These are phyloP conservation scores for Dufourea novaeangliae DNA, from an alignment of 1,140 invertebrate genomes.

Conservation along the genomic window DNA sequence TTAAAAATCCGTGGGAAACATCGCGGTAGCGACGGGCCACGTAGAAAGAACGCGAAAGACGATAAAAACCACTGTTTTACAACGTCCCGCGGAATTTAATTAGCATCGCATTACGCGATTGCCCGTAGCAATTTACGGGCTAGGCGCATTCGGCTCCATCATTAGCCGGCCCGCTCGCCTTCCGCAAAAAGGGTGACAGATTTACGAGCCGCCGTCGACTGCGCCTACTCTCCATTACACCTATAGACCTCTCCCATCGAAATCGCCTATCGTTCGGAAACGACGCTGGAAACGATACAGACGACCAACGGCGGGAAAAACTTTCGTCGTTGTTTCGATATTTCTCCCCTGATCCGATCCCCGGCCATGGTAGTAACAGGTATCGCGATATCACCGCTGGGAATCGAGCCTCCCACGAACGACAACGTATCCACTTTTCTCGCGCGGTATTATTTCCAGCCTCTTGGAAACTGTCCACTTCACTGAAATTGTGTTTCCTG, in stretches of 20 bases:
- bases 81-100: constrained; percentile 27
- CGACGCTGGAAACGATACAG: background rate
- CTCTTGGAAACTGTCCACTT: background rate
- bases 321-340: background rate
- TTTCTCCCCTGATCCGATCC: too few relatives aligned
- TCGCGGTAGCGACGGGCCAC: too few relatives aligned
- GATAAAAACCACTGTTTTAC: background rate
- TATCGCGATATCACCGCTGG: background rate
- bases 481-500: too few relatives aligned
- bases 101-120: constrained; percentile 21
- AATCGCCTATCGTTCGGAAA: background rate
- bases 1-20: too few relatives aligned
- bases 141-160: background rate
- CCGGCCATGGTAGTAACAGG: too few relatives aligned
- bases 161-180: constrained; percentile 15
- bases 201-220: constrained; percentile 20
- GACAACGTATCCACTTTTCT: too few relatives aligned
- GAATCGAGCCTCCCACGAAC: background rate
- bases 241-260: background rate
- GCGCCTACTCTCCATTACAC: constrained; percentile 14
- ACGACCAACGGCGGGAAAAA: too few relatives aligned
- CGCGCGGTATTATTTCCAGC: background rate
- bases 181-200: constrained; percentile 32
- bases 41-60: background rate
- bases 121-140: constrained; percentile 15